phyloP scores from a whole-genome alignment of 2,888 invertebrate species.

The Ptychoptera contaminata region DNA sequence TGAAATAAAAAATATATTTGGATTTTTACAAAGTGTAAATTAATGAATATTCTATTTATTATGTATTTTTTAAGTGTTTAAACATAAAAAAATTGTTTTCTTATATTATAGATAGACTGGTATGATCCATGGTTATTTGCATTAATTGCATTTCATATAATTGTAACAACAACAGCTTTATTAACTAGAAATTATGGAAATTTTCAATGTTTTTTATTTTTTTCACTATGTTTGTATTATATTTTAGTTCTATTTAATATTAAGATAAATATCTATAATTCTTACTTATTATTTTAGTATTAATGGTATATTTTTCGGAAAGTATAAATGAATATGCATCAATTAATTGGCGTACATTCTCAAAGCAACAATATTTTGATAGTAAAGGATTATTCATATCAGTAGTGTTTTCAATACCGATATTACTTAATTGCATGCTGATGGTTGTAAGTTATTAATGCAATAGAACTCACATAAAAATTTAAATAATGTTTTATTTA shows the following conservation, averaged over 20 bases:
- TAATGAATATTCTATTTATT: conserved; percentile 9
- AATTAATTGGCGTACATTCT: conserved; percentile 72
- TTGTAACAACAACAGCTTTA: conserved; percentile 61
- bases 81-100: neutral
- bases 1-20: conserved; percentile 60
- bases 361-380: conserved; percentile 87
- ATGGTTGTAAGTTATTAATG: conserved; percentile 89
- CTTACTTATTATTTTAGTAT: conserved; percentile 36
- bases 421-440: conserved; percentile 80
- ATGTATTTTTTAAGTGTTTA: conserved; percentile 4
- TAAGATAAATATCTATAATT: neutral
- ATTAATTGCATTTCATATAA: conserved; percentile 56
- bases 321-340: conserved; percentile 81
- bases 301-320: conserved; percentile 79
- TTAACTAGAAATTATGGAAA: conserved; percentile 74
- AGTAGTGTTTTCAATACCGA: conserved; percentile 82
- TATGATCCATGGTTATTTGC: conserved; percentile 74
- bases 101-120: conserved; percentile 60
- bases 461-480: too few species aligned
- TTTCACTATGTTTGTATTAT: conserved; percentile 54
- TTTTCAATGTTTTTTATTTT: conserved; percentile 70
- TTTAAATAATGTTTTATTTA: conserved; percentile 10
- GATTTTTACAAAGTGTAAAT: conserved; percentile 68
- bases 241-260: neutral
- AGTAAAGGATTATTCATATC: conserved; percentile 88